Base-by-base conservation (phyloP, 2,888 invertebrate genomes). In the Margaritifera margaritifera region DNA sequence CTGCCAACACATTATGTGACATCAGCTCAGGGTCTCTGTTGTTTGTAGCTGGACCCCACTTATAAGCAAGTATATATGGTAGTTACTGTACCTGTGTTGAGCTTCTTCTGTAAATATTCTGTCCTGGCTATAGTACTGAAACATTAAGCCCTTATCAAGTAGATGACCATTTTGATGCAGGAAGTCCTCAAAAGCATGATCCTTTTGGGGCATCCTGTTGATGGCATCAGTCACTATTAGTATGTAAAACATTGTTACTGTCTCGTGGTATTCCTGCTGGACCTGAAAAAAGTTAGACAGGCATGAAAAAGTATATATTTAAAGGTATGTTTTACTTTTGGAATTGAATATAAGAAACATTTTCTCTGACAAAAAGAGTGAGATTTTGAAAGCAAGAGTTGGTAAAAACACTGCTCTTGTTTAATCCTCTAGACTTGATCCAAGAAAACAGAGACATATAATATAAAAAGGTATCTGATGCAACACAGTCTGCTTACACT, bases 221-320 rank as follows among this genome's bases (percentile, higher is more conserved):
- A 88, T 72, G 42, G 87, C 88, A 66, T 83, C 81, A 6, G 81
- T 76, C 4, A 89, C 82, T 64, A 86, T 71, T 68, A 86, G 80
- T 61, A 86, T 86, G 77, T 85, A 89, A 71, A 88, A 88, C 80
- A 80, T 83, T 4, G 88, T 88, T 65, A 89, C 85, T 8, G 89
- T 89, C 70, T 88, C 88, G 72, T 87, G 84, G 74, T 87, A 89
- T 6, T 86, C 86, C n/a, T 80, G 80, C 61, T 82, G 81, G 8
- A 86, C 79, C 85, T 86, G 77, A 66, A 83, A 70, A 42, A 18
- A 55, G 24, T 68, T 53, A 63, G 25, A 11, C 24, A 59, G 27
- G 22, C 8, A 59, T 31, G 20, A 25, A 24, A 24, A 15, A 59
- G 24, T 25, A 18, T 19, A 27, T n/a, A 42, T 61, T 5, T 24